Evolutionary conservation across 2,113 vertebrate genomes (phyloP), one percentile per base, ranked within the genome.

Genomic region (Cebus imitator): DNA sequence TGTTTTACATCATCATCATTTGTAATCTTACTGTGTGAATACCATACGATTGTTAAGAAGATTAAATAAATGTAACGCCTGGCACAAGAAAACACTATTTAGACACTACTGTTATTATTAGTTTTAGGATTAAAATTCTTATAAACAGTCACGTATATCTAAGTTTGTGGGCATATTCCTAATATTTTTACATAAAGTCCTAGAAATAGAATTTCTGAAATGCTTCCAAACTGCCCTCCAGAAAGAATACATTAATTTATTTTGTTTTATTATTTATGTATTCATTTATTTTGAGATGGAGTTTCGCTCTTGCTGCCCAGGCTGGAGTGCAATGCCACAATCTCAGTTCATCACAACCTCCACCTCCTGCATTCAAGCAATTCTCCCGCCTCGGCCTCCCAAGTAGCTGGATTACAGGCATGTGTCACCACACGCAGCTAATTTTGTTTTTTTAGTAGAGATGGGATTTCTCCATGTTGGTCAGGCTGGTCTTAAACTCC

Each of bases 191-290:
- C 76, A 55, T 91, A 58, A 91, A 76, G 32, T 27, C 40, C 25
- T 81, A 92, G 8, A 94, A 64, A 32, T 68, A 90, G 12, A 83
- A 81, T 37, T 72, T 92, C 37, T 75, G 61, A 90, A 93, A 92
- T 45, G 61, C 30, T 78, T 40, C 3, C 58, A 81, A 96, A 95
- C 32, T 88, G 37, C 16, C 12, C 27, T 88, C 35, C 73, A 92
- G 25, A 93, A 90, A 85, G 8, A 88, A 76, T 48, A 95, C 18
- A 92, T 48, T 48, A 55, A 86, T 45, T 75, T 87, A 76, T 5
- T 61, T 61, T 11, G 14, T 64, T 64, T 32, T 30, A 12, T 61
- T 61, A 64, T 64, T 61, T 30, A 61, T 61, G 25, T 61, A 61
- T 61, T 27, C 27, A 27, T 30, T 64, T 58, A 9, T 58, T 64